A percentile compares a stretch with the other conserved stretches of the same genome.
Conservation (phyloP, 2,113 vertebrate genomes). For the Xyliphius kryptos region DNA sequence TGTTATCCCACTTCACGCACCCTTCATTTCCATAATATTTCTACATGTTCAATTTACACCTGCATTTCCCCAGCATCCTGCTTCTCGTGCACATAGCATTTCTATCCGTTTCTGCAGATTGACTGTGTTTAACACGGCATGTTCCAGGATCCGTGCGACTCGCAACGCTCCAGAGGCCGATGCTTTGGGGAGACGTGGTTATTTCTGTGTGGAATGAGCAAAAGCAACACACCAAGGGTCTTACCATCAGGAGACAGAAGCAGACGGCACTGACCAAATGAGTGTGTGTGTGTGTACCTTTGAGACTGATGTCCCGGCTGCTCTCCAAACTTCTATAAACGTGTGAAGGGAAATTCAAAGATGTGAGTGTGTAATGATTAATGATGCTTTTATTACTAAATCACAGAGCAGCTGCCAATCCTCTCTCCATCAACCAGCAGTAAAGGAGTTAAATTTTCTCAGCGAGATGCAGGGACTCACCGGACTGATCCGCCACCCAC, state of each 20-base stretch:
- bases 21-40: slow-evolving; percentile 12
- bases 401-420: slow-evolving; percentile 50
- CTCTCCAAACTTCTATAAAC: neutral
- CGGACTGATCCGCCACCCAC: slow-evolving; percentile 32
- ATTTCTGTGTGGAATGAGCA: slow-evolving; percentile 7
- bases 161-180: no score
- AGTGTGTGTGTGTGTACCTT: neutral
- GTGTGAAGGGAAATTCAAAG: neutral
- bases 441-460: slow-evolving; percentile 58
- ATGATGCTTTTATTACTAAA: slow-evolving; percentile 52
- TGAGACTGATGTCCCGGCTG: slow-evolving; percentile 1
- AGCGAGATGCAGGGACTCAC: slow-evolving; percentile 38
- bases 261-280: slow-evolving; percentile 10
- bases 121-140: no score
- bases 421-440: slow-evolving; percentile 36
- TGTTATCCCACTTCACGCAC: neutral
- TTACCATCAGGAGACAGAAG: neutral
- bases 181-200: neutral
- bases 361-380: slow-evolving; percentile 50
- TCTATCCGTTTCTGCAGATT: no score
- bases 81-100: no score
- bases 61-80: no score
- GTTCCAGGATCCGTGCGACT: no score
- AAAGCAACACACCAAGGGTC: slow-evolving; percentile 4
- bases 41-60: neutral